Conservation (phyloP, 1,140 invertebrate genomes). For the Cydia strobilella region DNA sequence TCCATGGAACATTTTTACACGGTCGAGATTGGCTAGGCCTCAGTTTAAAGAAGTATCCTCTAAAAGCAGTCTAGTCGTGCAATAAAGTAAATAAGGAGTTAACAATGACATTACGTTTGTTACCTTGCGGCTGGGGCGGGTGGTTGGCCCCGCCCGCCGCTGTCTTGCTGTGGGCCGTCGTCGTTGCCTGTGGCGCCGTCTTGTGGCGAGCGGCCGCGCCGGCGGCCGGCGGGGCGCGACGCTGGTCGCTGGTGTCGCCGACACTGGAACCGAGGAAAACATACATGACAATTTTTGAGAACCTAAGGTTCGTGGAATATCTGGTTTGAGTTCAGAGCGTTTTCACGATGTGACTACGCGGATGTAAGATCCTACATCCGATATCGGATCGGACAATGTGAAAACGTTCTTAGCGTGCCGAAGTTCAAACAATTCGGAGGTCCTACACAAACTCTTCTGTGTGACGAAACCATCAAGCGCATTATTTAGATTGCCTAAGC, state of each 20-base stretch:
- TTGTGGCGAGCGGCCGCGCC: constrained; percentile 55
- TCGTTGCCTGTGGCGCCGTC: constrained; percentile 79
- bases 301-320: too few relatives aligned
- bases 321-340: too few relatives aligned
- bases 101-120: constrained; percentile 79
- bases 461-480: too few relatives aligned
- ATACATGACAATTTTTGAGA: too few relatives aligned
- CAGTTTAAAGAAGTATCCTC: not conserved
- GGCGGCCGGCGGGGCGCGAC: constrained; percentile 39
- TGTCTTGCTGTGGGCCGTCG: constrained; percentile 89
- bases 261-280: constrained; percentile 50
- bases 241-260: constrained; percentile 66
- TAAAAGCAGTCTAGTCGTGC: not conserved
- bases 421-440: too few relatives aligned
- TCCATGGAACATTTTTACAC: constrained; percentile 20
- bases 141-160: constrained; percentile 83
- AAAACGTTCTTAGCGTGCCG: too few relatives aligned
- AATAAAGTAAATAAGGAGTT: constrained; percentile 41
- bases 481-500: too few relatives aligned
- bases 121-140: constrained; percentile 85
- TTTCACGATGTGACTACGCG: too few relatives aligned
- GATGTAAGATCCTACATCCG: too few relatives aligned
- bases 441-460: too few relatives aligned
- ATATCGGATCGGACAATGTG: too few relatives aligned
- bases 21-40: not conserved